phyloP scores from a whole-genome alignment of 2,797 vertebrate species.

The Ibycter americanus region DNA sequence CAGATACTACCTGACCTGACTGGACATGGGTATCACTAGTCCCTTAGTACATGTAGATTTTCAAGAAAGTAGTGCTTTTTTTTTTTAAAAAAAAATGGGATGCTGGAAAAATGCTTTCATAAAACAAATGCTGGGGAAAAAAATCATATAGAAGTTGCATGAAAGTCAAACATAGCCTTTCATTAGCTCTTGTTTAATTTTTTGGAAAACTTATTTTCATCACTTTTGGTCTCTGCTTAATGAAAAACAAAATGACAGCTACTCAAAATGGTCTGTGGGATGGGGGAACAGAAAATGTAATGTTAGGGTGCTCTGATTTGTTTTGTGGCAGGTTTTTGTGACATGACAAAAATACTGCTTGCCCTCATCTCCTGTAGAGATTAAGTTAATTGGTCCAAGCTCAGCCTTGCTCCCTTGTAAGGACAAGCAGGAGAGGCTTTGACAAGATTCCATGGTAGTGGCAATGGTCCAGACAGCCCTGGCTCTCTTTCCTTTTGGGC shows the following conservation, averaged over 20 bases:
- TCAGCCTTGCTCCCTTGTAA: constrained; percentile 51
- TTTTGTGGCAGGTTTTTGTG: neutral
- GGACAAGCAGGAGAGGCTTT: constrained; percentile 31
- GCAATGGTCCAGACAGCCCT: constrained; percentile 9
- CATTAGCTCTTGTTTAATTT: neutral
- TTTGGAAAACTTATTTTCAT: neutral
- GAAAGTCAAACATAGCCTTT: neutral
- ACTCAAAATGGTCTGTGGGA: neutral
- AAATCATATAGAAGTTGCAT: neutral
- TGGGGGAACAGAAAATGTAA: neutral
- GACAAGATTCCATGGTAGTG: constrained; percentile 19
- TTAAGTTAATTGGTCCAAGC: constrained; percentile 30
- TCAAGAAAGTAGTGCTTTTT: neutral
- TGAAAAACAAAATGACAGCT: neutral
- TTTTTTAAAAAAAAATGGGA: too few species aligned
- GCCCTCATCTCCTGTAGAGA: neutral
- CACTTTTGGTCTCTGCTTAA: neutral
- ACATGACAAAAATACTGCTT: neutral
- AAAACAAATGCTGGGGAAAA: neutral
- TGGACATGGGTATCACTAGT: neutral
- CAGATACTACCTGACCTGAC: neutral
- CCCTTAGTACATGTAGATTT: neutral
- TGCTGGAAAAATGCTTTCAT: neutral
- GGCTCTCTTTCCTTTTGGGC: constrained; percentile 1
- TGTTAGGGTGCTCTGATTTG: neutral